Conservation (phyloP, 2,888 invertebrate genomes). For the Euphydryas editha region DNA sequence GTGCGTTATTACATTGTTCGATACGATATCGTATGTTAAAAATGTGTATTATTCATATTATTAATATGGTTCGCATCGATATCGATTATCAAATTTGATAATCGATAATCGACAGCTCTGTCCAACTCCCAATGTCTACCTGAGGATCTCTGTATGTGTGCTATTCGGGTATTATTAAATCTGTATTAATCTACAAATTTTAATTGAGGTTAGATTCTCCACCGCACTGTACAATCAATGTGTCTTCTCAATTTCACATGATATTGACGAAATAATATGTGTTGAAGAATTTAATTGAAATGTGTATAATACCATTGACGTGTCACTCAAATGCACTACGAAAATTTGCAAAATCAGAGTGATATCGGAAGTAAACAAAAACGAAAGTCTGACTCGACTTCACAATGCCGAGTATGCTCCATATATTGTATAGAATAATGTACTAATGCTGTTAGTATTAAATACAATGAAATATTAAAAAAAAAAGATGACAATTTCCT, state of each 20-base stretch:
- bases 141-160: neutral
- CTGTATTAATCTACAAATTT: neutral
- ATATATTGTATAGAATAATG: constrained; percentile 8
- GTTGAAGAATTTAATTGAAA: too few relatives aligned
- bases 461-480: neutral
- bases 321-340: neutral
- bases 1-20: constrained; percentile 1
- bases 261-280: too few relatives aligned
- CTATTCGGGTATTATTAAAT: neutral
- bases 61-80: neutral
- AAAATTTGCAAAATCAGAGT: constrained; percentile 2
- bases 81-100: neutral
- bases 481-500: neutral
- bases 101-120: neutral
- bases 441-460: neutral
- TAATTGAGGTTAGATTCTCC: neutral
- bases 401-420: neutral
- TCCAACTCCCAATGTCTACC: neutral
- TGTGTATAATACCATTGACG: too few relatives aligned
- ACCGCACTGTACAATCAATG: neutral
- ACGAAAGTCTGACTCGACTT: too few relatives aligned
- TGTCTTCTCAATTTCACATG: too few relatives aligned
- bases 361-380: neutral
- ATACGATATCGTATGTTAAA: neutral
- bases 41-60: neutral